Percentiles rank a stretch among this genome's conserved stretches.
Conservation (phyloP, 1,140 invertebrate genomes). For the Papilio polyxenes region DNA sequence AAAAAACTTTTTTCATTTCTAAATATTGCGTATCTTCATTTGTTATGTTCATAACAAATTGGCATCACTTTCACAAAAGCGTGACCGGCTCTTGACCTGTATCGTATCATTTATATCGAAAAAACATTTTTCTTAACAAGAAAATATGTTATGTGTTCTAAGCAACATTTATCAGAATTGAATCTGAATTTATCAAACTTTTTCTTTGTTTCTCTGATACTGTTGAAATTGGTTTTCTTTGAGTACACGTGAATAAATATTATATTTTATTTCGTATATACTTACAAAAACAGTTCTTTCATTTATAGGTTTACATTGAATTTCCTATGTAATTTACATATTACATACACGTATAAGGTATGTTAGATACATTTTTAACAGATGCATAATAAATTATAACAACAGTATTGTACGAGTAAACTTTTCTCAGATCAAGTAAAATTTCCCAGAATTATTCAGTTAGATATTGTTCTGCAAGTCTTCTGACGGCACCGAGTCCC, state of each 20-base stretch:
- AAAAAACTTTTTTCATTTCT: too few species aligned
- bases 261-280: not conserved
- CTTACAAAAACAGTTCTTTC: not conserved
- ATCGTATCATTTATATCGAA: not conserved
- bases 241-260: not conserved
- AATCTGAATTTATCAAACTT: not conserved
- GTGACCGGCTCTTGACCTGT: not conserved
- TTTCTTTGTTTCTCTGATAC: constrained; percentile 1
- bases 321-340: not conserved
- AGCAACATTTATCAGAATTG: constrained; percentile 23
- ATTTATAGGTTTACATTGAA: not conserved
- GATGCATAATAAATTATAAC: not conserved
- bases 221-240: constrained; percentile 1
- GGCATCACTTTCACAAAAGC: not conserved
- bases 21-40: too few species aligned
- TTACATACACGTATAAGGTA: too few species aligned
- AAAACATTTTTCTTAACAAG: constrained; percentile 3
- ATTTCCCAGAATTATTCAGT: constrained; percentile 15
- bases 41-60: not conserved
- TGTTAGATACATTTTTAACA: not conserved
- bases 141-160: not conserved
- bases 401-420: not conserved
- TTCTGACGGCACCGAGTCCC: constrained; percentile 27
- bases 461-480: not conserved
- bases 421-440: not conserved